Evolutionary conservation across 1,140 invertebrate genomes (phyloP).

Genomic region (Choristoneura fumiferana): DNA sequence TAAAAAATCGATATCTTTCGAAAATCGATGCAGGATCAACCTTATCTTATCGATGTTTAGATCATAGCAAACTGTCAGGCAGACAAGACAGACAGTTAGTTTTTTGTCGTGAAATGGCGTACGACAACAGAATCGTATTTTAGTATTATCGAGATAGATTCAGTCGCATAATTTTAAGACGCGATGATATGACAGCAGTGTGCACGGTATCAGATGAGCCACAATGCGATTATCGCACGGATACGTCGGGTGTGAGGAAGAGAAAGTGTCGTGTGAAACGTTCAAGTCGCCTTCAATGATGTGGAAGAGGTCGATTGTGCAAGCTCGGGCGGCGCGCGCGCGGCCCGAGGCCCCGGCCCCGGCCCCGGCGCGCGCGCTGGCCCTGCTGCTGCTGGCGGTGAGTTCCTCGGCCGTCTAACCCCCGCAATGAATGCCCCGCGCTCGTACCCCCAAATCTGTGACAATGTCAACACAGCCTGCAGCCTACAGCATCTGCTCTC

Average conservation of each 20-base stretch:
- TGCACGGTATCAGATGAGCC: constrained; percentile 25
- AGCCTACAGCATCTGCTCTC: too few species aligned
- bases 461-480: too few species aligned
- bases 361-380: constrained; percentile 38
- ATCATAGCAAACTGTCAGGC: constrained; percentile 5
- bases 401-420: constrained; percentile 66
- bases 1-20: background rate
- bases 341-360: constrained; percentile 31
- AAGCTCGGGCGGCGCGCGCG: constrained; percentile 49
- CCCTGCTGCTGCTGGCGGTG: constrained; percentile 34
- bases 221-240: constrained; percentile 40
- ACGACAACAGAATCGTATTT: constrained; percentile 16
- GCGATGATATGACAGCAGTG: constrained; percentile 45
- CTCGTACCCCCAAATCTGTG: too few species aligned
- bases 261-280: constrained; percentile 75
- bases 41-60: constrained; percentile 6
- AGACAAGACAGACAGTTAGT: constrained; percentile 15
- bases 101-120: constrained; percentile 15
- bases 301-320: constrained; percentile 76
- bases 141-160: constrained; percentile 2
- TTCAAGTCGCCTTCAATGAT: constrained; percentile 72
- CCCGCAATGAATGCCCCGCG: background rate
- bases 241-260: constrained; percentile 48
- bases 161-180: background rate
- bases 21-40: background rate